A percentile compares a stretch with the other conserved stretches of the same genome.
These are phyloP conservation scores for Hippocampus kuda DNA, from an alignment of 2,797 vertebrate species.

Conservation along the genomic window DNA sequence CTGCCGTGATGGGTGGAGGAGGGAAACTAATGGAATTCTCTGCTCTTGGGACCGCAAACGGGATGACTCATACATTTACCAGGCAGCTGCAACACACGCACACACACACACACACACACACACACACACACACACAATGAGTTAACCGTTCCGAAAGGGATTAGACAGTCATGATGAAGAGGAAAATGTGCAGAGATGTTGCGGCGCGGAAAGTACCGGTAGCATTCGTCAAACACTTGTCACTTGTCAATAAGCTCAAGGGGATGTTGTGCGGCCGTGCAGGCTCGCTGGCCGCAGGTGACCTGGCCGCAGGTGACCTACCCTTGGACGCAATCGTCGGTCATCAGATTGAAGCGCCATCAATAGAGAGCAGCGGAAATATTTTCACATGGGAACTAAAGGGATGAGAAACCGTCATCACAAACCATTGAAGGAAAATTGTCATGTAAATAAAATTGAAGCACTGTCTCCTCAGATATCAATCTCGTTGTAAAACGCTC, in stretches of 20 bases:
- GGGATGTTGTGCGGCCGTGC: background rate
- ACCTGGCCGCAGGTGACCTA: background rate
- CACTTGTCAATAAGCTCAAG: background rate
- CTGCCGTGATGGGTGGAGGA: constrained; percentile 31
- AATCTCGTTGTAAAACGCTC: too few species aligned
- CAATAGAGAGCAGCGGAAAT: background rate
- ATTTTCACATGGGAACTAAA: background rate
- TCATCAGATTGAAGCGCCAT: background rate
- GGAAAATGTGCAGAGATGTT: background rate
- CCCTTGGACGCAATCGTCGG: background rate
- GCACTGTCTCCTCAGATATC: too few species aligned
- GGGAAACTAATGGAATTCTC: constrained; percentile 40
- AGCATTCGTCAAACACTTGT: background rate
- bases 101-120: constrained; percentile 5
- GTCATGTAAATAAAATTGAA: too few species aligned
- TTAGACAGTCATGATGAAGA: background rate
- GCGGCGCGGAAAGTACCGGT: background rate
- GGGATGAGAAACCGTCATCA: background rate
- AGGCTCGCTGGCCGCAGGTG: background rate
- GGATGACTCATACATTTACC: constrained; percentile 59
- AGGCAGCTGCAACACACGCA: constrained; percentile 44
- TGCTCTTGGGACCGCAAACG: constrained; percentile 43
- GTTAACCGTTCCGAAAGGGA: background rate
- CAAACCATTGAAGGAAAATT: background rate
- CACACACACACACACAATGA: background rate